Base-by-base conservation (phyloP, 2,113 vertebrate genomes). In the Etia nguti region DNA sequence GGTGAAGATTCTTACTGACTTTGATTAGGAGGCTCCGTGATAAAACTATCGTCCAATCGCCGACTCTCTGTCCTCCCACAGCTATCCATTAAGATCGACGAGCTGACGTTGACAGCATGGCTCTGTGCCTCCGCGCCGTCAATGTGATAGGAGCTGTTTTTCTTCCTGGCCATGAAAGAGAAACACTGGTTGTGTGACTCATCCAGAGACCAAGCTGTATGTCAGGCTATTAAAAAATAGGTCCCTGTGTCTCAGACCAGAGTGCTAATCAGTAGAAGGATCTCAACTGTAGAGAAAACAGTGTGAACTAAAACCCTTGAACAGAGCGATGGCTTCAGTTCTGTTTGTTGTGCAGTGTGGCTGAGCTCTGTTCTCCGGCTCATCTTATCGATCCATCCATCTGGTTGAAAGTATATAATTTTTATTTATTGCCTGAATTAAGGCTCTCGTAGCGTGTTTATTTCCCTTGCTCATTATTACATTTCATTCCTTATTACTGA, bases 171-270 rank as follows among this genome's bases (percentile, higher is more conserved):
- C 55, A 18, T 88, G 60, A 88, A 82, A 89, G 65, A 87, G 73
- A 87, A 43, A 80, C 41, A 70, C 43, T 84, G 90, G 87, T 84
- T 87, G 62, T 84, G 68, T 89, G 90, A 92, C 81, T 93, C 88
- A 90, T 83, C 75, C 26, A 10, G 55, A 79, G 82, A 62, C 50
- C 46, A 77, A 65, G 41, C 65, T 75, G 18, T 57, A 60, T 90
- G 88, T 89, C 60, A 81, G 59, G 81, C 83, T 83, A 41, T 81
- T 77, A 43, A 80, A 88, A 56, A 59, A 46, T 56, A 73, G 46
- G 79, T 75, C 48, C 9, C 75, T 31, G 36, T 57, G 60, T 88
- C 65, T 48, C 57, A 57, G 80, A 75, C 16, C 50, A 48, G 60
- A 52, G 75, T 56, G 15, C 48, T 87, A 43, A 88, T 88, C 80